Base-by-base conservation (phyloP, 2,113 vertebrate species). In the Onychostoma macrolepis region DNA sequence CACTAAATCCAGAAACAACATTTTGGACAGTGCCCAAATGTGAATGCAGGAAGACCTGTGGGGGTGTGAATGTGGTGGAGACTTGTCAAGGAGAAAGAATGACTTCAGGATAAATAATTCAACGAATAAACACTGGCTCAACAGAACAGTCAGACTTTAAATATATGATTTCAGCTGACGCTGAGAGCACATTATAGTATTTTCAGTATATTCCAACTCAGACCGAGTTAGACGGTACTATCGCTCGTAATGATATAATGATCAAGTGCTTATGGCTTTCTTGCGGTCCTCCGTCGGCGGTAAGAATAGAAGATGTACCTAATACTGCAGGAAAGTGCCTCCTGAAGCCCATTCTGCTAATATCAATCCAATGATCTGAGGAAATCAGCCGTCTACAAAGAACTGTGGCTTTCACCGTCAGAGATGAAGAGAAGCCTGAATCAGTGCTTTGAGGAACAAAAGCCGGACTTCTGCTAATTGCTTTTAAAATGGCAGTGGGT, bases 381-480 rank as follows among this genome's bases (percentile, higher is more conserved):
- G 1, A 67, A 87, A 86, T 74, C 26, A 26, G 10, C 21, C 4
- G 13, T 77, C 38, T 33, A 87, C 85, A 89, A 82, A 87, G 84
- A 84, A 80, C 75, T 61, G 38, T 36, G 56, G 69, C 75, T 81
- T 86, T 43, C 4, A 28, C 50, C 56, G 38, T 72, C 45, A 61
- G 38, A 77, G 38, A 85, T 69, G 45, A 74, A 58, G 45, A 58
- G 48, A 75, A 36, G 48, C 56, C 26, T 80, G 53, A 69, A 75
- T 72, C 33, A 33, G 53, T 63, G 76, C 88, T 89, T 84, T 79
- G 85, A 85, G 77, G 75, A 84, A 90, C 78, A 84, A 88, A 90
- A 83, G 86, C 82, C 43, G 53, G 87, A 85, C 89, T 85, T 86
- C 58, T 72, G 86, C 94, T 97, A 97, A 96, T 96, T 96, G 95